Base-by-base conservation (phyloP, 2,888 invertebrate species). In the Coecobrya sp. region DNA sequence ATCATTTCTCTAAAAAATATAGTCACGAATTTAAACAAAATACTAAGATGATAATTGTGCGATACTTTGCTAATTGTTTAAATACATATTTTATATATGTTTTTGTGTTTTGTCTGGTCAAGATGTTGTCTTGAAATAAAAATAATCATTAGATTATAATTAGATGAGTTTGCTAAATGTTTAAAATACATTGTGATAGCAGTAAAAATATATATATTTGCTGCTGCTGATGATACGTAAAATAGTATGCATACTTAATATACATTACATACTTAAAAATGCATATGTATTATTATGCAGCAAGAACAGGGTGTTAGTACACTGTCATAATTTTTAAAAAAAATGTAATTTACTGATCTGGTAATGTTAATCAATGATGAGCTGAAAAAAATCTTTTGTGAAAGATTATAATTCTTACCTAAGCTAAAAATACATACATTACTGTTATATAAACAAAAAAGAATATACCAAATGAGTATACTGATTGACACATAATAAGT, bases 101-200 rank as follows among this genome's bases (percentile, higher is more conserved):
- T 27, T 52, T 76, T 25, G 65, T 55, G n/a, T 82, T 11, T 59
- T 42, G 42, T 73, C 42, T n/a, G 36, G n/a, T 36, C n/a, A 73
- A 42, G 73, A 73, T 3, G 36, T 19, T n/a, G 1, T 36, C 19
- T 36, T 42, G 42, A n/a, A 27, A 42, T 11, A 73, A 73, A 0
- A 13, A 16, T 16, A 36, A 68, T 22, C 8, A 73, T 8, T 19
- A n/a, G n/a, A n/a, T n/a, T n/a, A n/a, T n/a, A n/a, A 42, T 16
- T 19, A 36, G 10, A n/a, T n/a, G n/a, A n/a, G 3, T 87, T 88
- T 88, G 70, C 52, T 36, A 49, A n/a, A 55, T 86, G 36, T 86
- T 55, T 49, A 76, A n/a, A 81, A 86, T 81, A 30, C 81, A 70
- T 86, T 91, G 91, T 91, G 91, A 91, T 91, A 86, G 91, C 81